A percentile compares a stretch with the other conserved stretches of the same genome.
These are phyloP conservation scores for Albula glossodonta DNA, from an alignment of 2,113 vertebrate genomes.

Conservation along the genomic window DNA sequence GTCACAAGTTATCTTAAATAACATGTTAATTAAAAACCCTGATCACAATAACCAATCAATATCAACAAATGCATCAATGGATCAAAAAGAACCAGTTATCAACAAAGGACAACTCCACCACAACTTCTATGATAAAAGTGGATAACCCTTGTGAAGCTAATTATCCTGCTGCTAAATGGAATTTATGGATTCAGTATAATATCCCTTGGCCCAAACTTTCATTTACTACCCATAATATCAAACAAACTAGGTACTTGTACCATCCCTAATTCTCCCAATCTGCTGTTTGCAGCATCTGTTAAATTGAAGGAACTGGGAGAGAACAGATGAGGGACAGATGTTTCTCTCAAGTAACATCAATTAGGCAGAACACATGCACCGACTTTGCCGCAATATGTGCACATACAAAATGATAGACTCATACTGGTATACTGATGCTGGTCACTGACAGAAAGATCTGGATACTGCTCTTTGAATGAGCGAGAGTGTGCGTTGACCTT, in stretches of 20 bases:
- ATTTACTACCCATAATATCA: not conserved
- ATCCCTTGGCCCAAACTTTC: not conserved
- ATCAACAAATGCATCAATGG: not conserved
- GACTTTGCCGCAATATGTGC: not conserved
- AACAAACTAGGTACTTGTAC: not conserved
- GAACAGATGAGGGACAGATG: not conserved
- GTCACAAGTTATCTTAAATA: not conserved
- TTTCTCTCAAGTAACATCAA: not conserved
- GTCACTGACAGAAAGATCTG: conserved; percentile 34
- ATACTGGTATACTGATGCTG: conserved; percentile 14
- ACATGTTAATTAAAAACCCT: too few relatives aligned
- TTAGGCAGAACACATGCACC: not conserved
- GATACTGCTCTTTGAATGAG: conserved; percentile 30
- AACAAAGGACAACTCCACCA: not conserved
- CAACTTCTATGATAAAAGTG: not conserved
- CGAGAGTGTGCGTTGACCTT: conserved; percentile 43
- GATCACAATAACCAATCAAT: not conserved
- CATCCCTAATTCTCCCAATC: not conserved
- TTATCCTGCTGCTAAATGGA: not conserved
- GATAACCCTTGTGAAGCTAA: not conserved
- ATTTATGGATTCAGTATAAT: not conserved
- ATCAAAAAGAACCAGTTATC: not conserved
- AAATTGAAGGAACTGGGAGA: not conserved
- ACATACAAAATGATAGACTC: not conserved
- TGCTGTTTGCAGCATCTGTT: not conserved